A percentile compares a stretch with the other conserved stretches of the same genome.
Conservation (phyloP, 2,113 vertebrate genomes). For the Ibidorhyncha struthersii region DNA sequence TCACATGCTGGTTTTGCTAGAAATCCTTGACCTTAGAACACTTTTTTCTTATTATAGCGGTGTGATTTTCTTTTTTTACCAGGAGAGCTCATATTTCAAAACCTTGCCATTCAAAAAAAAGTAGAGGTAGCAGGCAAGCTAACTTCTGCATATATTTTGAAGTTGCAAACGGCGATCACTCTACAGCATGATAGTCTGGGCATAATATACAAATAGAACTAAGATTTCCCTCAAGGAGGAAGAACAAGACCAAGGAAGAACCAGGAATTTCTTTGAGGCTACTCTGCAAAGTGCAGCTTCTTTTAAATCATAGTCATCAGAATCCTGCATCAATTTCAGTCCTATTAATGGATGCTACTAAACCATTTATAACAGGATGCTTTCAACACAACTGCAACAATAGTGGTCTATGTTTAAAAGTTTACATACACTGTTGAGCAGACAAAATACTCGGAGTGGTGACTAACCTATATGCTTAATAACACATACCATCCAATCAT, state of each 20-base stretch:
- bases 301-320: neutral
- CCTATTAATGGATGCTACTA: neutral
- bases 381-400: neutral
- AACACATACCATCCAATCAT: neutral
- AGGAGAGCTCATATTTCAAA: neutral
- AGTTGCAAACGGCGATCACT: neutral
- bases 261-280: neutral
- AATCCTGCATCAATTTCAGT: neutral
- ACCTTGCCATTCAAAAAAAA: neutral
- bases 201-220: neutral
- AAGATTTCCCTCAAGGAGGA: neutral
- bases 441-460: conserved; percentile 21
- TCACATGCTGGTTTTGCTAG: neutral
- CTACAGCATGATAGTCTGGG: neutral
- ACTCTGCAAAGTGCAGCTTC: neutral
- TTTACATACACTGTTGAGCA: neutral
- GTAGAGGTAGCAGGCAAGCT: neutral
- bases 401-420: neutral
- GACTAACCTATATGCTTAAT: conserved; percentile 35
- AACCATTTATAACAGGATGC: neutral
- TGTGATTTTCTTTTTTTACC: neutral
- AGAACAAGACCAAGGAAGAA: neutral
- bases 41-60: neutral
- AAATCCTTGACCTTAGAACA: neutral
- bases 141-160: neutral